Evolutionary conservation across 2,888 invertebrate species (phyloP).

Genomic region (Tetragonula carbonaria): DNA sequence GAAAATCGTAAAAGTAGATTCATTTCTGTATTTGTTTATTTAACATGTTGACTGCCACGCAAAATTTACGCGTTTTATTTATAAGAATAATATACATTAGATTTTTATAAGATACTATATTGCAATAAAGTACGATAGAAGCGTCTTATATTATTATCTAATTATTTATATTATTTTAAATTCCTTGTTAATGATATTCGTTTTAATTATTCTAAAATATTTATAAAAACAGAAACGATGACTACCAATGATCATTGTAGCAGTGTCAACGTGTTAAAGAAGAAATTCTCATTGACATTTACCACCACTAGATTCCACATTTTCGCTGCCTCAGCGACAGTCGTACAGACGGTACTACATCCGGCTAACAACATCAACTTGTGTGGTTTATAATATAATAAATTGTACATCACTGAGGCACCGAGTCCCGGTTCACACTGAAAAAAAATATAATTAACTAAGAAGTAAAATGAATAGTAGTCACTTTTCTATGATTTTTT

Average conservation of each 20-base stretch:
- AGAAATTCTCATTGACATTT: constrained; percentile 83
- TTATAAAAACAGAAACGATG: no score
- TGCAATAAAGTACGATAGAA: no score
- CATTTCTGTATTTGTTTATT: not conserved
- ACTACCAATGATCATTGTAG: no score
- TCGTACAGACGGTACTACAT: constrained; percentile 99
- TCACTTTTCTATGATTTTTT: not conserved
- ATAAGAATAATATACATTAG: no score
- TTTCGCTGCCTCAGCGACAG: constrained; percentile 99
- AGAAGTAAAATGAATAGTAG: no score
- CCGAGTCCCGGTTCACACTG: constrained; percentile 99
- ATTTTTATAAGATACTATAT: not conserved
- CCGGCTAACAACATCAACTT: constrained; percentile 97
- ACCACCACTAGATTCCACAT: constrained; percentile 99
- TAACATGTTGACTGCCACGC: no score
- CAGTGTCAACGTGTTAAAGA: no score
- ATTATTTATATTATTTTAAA: no score
- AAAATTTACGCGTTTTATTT: not conserved
- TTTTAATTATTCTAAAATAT: no score
- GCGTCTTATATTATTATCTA: no score
- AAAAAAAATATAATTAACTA: constrained; percentile 4
- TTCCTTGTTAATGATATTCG: no score
- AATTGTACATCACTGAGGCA: constrained; percentile 99
- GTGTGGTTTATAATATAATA: constrained; percentile 97
- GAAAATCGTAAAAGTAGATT: constrained; percentile 71